Conservation (phyloP, 2,113 vertebrate genomes). For the Stigmatopora nigra region DNA sequence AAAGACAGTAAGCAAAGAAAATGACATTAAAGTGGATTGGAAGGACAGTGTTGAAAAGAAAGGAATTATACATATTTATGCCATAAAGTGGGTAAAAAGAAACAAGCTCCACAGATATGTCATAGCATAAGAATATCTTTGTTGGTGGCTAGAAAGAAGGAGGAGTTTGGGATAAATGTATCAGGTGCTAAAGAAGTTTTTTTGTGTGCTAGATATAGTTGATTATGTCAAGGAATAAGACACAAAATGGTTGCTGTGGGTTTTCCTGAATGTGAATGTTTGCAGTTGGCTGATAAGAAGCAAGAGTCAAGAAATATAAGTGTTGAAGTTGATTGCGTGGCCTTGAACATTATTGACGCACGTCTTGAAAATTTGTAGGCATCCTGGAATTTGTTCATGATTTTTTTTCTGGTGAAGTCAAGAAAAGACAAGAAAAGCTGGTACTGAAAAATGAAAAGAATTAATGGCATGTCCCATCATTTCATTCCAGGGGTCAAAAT, state of each 20-base stretch:
- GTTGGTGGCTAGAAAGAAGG: not conserved
- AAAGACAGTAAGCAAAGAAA: constrained; percentile 33
- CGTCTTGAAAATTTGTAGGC: no score
- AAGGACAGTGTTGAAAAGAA: not conserved
- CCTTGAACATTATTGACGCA: no score
- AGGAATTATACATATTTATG: not conserved
- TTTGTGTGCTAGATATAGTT: not conserved
- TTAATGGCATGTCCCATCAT: no score
- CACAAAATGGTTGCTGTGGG: no score
- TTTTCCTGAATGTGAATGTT: no score
- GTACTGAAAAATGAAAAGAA: not conserved
- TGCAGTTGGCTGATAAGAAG: no score
- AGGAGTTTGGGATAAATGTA: not conserved
- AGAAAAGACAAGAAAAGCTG: no score
- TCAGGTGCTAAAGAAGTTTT: not conserved
- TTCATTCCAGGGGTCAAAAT: no score
- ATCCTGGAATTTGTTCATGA: no score
- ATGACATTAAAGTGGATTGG: constrained; percentile 29
- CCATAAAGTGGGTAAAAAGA: not conserved
- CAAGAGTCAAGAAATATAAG: no score
- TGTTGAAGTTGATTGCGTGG: no score
- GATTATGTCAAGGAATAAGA: not conserved
- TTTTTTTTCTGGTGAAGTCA: no score
- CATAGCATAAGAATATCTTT: not conserved
- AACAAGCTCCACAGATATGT: not conserved